Conservation (phyloP, 2,888 invertebrate genomes). For the Arctia plantaginis region DNA sequence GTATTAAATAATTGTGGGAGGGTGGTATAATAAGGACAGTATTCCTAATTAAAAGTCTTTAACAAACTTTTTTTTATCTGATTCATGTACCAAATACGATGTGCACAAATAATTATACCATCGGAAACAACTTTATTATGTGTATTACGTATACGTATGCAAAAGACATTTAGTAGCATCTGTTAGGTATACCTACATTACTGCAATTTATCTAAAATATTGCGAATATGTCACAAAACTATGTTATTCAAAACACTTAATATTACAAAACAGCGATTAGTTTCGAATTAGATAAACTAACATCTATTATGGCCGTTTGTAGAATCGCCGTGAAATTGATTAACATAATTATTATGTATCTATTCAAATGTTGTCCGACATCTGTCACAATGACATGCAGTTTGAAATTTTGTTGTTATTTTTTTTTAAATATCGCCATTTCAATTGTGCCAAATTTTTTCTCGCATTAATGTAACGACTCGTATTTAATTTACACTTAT, state of each 20-base stretch:
- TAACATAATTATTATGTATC: constrained; percentile 46
- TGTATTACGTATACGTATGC: background rate
- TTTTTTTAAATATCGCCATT: background rate
- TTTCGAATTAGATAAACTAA: constrained; percentile 23
- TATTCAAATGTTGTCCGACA: background rate
- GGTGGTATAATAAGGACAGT: background rate
- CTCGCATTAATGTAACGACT: too few relatives aligned
- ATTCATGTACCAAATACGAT: background rate
- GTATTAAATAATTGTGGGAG: too few relatives aligned
- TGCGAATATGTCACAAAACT: constrained; percentile 12
- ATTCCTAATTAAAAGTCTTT: background rate
- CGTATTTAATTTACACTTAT: background rate
- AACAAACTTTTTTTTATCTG: background rate
- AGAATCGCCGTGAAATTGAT: constrained; percentile 51
- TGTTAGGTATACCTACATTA: constrained; percentile 4
- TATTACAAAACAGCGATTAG: constrained; percentile 25
- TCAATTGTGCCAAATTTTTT: background rate
- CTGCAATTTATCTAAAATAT: constrained; percentile 2
- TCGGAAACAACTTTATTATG: background rate
- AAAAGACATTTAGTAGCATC: background rate
- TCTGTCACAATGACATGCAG: constrained; percentile 2
- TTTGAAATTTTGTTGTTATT: background rate
- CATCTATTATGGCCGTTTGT: constrained; percentile 29
- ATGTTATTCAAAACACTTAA: constrained; percentile 1
- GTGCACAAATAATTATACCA: background rate